A percentile compares a stretch with the other conserved stretches of the same genome.
These are phyloP conservation scores for Dicroscelio sp. DNA, from an alignment of 2,888 invertebrate genomes.

Conservation along the genomic window DNA sequence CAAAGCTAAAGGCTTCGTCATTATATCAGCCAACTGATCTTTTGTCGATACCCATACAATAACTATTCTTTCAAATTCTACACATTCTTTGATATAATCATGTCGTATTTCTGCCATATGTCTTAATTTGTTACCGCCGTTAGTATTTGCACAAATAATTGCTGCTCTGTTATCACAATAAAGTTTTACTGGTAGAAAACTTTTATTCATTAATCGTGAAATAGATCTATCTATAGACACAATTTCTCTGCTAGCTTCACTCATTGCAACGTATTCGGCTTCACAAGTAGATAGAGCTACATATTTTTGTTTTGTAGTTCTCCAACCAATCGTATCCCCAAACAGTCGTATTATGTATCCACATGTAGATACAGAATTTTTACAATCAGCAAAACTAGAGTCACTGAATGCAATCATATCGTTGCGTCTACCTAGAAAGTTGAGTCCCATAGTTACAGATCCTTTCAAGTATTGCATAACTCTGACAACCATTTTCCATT, in stretches of 20 bases:
- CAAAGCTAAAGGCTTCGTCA: slow-evolving; percentile 77
- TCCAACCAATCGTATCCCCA: slow-evolving; percentile 55
- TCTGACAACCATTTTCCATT: slow-evolving; percentile 30
- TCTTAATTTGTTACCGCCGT: not conserved
- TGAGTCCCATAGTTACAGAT: slow-evolving; percentile 59
- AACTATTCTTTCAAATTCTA: not conserved
- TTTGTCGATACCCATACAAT: slow-evolving; percentile 39
- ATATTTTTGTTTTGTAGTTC: slow-evolving; percentile 9
- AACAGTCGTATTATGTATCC: slow-evolving; percentile 53
- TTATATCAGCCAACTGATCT: slow-evolving; percentile 51
- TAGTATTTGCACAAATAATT: not conserved
- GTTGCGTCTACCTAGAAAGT: slow-evolving; percentile 36
- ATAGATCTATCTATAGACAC: slow-evolving; percentile 40
- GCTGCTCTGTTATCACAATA: slow-evolving; percentile 77
- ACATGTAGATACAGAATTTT: not conserved
- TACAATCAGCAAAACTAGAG: slow-evolving; percentile 67
- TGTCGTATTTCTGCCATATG: not conserved
- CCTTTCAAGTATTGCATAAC: slow-evolving; percentile 72
- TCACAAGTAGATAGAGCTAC: not conserved
- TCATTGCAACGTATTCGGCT: slow-evolving; percentile 62
- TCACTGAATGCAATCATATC: slow-evolving; percentile 66
- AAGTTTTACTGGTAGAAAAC: slow-evolving; percentile 56
- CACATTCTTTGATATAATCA: not conserved
- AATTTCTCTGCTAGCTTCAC: slow-evolving; percentile 49
- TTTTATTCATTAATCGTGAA: slow-evolving; percentile 1